Conservation (phyloP, 2,113 vertebrate genomes). For the Silurus glanis region DNA sequence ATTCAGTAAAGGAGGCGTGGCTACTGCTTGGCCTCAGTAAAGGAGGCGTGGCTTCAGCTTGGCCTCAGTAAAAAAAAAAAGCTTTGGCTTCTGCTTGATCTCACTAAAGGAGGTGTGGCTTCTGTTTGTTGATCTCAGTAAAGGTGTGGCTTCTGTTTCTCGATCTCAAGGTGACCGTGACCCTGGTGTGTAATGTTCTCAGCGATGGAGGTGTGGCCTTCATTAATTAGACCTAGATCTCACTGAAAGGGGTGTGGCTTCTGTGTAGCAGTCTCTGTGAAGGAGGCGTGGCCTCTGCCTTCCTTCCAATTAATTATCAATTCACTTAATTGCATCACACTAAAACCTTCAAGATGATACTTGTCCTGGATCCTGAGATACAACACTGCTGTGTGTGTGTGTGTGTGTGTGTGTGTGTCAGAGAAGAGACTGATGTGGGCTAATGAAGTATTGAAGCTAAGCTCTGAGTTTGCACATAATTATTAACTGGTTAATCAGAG, state of each 20-base stretch:
- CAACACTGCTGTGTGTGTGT: background rate
- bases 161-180: too few relatives aligned
- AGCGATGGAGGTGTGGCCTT: background rate
- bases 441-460: slow-evolving; percentile 39
- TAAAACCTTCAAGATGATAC: background rate
- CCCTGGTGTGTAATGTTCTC: background rate
- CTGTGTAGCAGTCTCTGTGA: fast-evolving
- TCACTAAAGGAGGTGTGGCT: too few relatives aligned
- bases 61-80: too few relatives aligned
- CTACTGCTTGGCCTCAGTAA: too few relatives aligned
- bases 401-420: background rate
- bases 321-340: background rate
- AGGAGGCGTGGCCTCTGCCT: background rate
- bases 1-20: too few relatives aligned
- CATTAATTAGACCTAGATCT: background rate
- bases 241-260: background rate
- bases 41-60: too few relatives aligned
- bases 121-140: background rate
- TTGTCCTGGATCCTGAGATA: background rate
- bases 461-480: slow-evolving; percentile 22
- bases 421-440: background rate
- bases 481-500: slow-evolving; percentile 36
- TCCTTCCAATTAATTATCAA: background rate
- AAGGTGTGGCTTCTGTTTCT: too few relatives aligned
- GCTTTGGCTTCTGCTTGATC: too few relatives aligned